A percentile compares a stretch with the other conserved stretches of the same genome.
phyloP scores from a whole-genome alignment of 1,140 invertebrate genomes.

The Drosophila orena region DNA sequence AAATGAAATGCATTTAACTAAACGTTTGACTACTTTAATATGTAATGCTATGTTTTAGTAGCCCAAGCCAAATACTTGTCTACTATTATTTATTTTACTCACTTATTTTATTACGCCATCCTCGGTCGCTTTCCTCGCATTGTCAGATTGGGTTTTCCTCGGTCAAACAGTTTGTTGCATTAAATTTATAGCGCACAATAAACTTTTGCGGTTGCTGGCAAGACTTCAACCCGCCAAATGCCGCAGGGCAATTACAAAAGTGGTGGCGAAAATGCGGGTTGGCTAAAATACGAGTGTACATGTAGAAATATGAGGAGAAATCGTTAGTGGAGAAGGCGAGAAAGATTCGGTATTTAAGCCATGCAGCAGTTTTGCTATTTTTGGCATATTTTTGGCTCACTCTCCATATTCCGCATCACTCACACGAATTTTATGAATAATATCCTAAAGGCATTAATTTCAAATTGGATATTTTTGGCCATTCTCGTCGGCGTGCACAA shows the following conservation, averaged over 20 bases:
- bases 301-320: conserved; percentile 58
- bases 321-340: background rate
- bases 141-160: conserved; percentile 19
- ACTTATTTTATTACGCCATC: background rate
- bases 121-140: background rate
- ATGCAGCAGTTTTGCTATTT: conserved; percentile 41
- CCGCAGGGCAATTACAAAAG: conserved; percentile 72
- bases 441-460: conserved; percentile 82
- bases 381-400: conserved; percentile 3
- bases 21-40: too few species aligned
- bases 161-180: conserved; percentile 76
- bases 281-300: conserved; percentile 50
- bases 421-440: conserved; percentile 78
- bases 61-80: too few species aligned
- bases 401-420: conserved; percentile 23
- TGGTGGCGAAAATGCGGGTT: background rate
- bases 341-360: conserved; percentile 18
- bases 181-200: conserved; percentile 78
- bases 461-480: conserved; percentile 80
- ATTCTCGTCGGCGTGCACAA: conserved; percentile 70
- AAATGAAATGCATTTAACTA: too few species aligned
- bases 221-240: conserved; percentile 68
- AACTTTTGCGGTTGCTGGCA: conserved; percentile 72
- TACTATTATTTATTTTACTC: too few species aligned
- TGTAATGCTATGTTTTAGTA: too few species aligned